Base-by-base conservation (phyloP, 2,888 invertebrate species). In the Andrena praecox region DNA sequence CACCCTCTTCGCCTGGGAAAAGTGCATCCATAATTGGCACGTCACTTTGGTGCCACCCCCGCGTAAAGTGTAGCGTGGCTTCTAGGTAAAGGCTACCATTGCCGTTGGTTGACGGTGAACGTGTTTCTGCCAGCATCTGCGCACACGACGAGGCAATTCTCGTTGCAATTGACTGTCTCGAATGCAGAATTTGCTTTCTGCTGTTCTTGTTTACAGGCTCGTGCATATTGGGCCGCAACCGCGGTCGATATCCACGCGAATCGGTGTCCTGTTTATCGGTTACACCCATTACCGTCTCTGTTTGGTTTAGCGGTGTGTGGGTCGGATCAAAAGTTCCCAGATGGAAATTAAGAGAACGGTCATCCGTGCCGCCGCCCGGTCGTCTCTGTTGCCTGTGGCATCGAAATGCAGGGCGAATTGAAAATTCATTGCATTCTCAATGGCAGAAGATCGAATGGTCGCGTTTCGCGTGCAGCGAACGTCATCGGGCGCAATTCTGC, bases 181-280 rank as follows among this genome's bases (percentile, higher is more conserved):
- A 31, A 24, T 16, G 27, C 42, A 52, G 31, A 74, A 75, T 77
- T 77, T 78, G 76, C 78, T 68, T 54, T 75, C 31, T 63, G 50
- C 66, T 42, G 62, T 33, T 75, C 62, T 68, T 78, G 78, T 78
- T 78, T 78, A 63, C 77, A 74, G 60, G 54, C 66, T 62, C 75
- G 50, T 62, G 60, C 42, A 35, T 67, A 77, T 67, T 75, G 67
- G 77, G 42, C 74, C 56, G 60, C 56, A 33, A 52, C 54, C 52
- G 74, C 59, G 77, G 60, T 52, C 62, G 67, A 62, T 75, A 52
- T 48, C 31, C 67, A 48, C 35, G 31, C 59, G 59, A 50, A 50
- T 20, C 12, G n/a, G 29, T 31, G 54, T 66, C 59, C 72, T 63
- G 42, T 76, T 76, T 71, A 56, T 66, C 77, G 60, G 54, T 72